Conservation (phyloP, 1,140 invertebrate genomes). For the Apis laboriosa region DNA sequence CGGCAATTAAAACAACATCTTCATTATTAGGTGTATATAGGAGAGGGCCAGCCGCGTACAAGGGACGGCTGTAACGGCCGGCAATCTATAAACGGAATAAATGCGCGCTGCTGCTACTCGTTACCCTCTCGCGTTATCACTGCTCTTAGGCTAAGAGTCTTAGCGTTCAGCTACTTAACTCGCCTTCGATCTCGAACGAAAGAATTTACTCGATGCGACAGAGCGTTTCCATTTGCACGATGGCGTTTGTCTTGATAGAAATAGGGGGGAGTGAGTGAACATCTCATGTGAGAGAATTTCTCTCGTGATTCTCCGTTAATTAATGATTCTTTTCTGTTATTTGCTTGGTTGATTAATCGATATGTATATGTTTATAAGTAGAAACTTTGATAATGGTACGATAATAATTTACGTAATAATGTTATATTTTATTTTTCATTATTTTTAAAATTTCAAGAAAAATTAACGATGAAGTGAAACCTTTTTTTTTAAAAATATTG, state of each 20-base stretch:
- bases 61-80: slow-evolving; percentile 24
- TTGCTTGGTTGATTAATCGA: not conserved
- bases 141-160: not conserved
- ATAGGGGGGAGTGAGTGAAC: not conserved
- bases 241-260: not conserved
- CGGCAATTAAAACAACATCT: slow-evolving; percentile 81
- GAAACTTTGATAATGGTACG: no score
- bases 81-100: slow-evolving; percentile 64
- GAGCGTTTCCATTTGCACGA: not conserved
- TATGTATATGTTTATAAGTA: no score
- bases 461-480: no score
- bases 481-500: no score
- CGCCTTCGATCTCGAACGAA: slow-evolving; percentile 37
- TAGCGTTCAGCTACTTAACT: slow-evolving; percentile 54
- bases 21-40: slow-evolving; percentile 78
- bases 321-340: not conserved
- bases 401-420: no score
- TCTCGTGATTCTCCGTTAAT: not conserved
- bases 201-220: slow-evolving; percentile 39
- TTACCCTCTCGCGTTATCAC: slow-evolving; percentile 61
- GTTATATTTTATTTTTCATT: no score
- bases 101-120: slow-evolving; percentile 48
- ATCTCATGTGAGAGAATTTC: not conserved
- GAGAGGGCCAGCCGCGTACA: slow-evolving; percentile 31
- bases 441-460: no score